Evolutionary conservation across 2,113 vertebrate species (phyloP), one percentile per base, ranked within the genome.

Genomic region (Psilopogon haemacephalus): DNA sequence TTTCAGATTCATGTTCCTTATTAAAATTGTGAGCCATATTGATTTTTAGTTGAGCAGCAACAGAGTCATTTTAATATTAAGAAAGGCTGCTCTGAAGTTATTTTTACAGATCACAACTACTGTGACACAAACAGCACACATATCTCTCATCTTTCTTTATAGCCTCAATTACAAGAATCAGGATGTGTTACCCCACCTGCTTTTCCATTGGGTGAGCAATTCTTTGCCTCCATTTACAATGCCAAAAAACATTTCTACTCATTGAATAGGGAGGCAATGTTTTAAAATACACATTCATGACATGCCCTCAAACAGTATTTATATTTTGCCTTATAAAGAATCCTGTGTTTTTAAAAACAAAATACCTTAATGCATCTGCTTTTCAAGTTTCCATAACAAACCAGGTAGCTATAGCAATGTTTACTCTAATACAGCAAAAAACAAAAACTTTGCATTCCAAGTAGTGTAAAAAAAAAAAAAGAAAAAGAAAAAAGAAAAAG

Each of bases 1-100:
- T 97, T 96, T 94, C 95, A 97, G 97, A 98, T 98, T 98, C 97
- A 98, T 98, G 97, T 96, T 96, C 96, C 97, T 98, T 98, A 98
- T 98, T 98, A 98, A 98, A 98, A 98, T 96, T 95, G 97, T 96
- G 97, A 98, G 97, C 91, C 58, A 88, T 97, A 96, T 97, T 97
- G 97, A 97, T 97, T 97, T 97, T 97, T 96, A 97, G 94, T 96
- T 97, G 94, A 97, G 94, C 59, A 94, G 95, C 84, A 78, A 95
- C 78, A 44, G 84, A 96, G 82, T 95, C 94, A 92, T 97, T 98
- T 97, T 96, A 91, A 96, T 95, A 95, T 97, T 96, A 96, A 93
- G 95, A 94, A 94, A 77, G 86, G 91, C 88, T 94, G 88, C 78
- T 95, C 94, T 64, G 63, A 97, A 98, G 96, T 97, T 95, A 94